A percentile compares a stretch with the other conserved stretches of the same genome.
phyloP scores from a whole-genome alignment of 1,140 invertebrate species.

The Drosophila pruinosa region DNA sequence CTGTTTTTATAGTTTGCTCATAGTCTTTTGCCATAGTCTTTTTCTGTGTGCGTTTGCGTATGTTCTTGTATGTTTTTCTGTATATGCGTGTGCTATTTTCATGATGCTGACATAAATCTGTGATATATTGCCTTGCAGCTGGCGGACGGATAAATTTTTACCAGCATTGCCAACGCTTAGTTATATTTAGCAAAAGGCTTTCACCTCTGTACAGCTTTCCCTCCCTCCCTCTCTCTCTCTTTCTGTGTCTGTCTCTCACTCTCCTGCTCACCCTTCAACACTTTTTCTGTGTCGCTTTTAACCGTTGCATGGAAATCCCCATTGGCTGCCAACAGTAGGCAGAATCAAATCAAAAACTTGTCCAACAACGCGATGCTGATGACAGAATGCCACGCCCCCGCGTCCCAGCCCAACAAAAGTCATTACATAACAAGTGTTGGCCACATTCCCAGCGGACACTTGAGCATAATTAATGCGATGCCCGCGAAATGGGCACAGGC shows the following conservation, averaged over 20 bases:
- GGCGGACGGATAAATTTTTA: constrained; percentile 56
- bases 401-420: constrained; percentile 54
- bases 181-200: constrained; percentile 47
- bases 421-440: constrained; percentile 78
- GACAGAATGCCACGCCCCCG: constrained; percentile 17
- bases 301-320: constrained; percentile 9
- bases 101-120: constrained; percentile 76
- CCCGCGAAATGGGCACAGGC: constrained; percentile 58
- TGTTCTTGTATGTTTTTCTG: background rate
- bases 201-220: background rate
- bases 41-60: background rate
- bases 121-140: constrained; percentile 69
- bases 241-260: background rate
- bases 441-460: constrained; percentile 78
- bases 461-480: constrained; percentile 78
- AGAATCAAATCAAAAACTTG: constrained; percentile 68
- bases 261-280: too few species aligned
- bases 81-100: constrained; percentile 27
- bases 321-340: constrained; percentile 16
- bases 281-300: constrained; percentile 2
- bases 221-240: background rate
- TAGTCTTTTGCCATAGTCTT: constrained; percentile 24
- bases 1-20: constrained; percentile 46
- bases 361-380: constrained; percentile 37
- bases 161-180: constrained; percentile 35